Evolutionary conservation across 2,888 invertebrate species (phyloP), one percentile per base, ranked within the genome.

Genomic region (Polylopha cassiicola): DNA sequence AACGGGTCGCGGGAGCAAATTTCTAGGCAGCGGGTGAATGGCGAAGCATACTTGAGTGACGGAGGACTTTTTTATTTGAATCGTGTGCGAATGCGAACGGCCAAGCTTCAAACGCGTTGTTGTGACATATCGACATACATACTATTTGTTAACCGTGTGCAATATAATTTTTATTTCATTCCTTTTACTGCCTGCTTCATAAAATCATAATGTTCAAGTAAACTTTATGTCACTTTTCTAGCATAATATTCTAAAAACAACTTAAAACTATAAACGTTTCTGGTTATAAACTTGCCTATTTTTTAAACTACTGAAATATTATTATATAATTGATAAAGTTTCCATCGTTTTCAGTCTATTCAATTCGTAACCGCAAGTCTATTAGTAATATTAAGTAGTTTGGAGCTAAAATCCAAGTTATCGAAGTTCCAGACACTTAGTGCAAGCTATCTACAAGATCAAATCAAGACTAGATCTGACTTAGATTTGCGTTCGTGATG

Each of bases 1-100:
- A 51, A 51, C 58, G 63, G 64, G 52, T 58, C 53, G 61, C 54
- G 55, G 44, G 68, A 67, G 66, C 61, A 74, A 75, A 80, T 80
- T 79, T 77, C 77, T 74, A 72, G 76, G 74, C 76, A 72, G 71
- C 75, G 70, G 73, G 74, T 76, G 78, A 79, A 82, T 78, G 73
- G 79, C 75, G 78, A 69, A 78, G 85, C 84, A 84, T 85, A 84
- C 80, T 85, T 84, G 84, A 84, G 80, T 82, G 84, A 82, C 77
- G 72, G 77, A 67, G 79, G 76, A 77, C 82, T 85, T 84, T 82
- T 84, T 84, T 85, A 85, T 85, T 85, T 84, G 84, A 85, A 80
- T 81, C 85, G 85, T 85, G 85, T 79, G 67, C 67, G 79, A 84
- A 85, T 85, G 85, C 74, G 75, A 63, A 58, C 65, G 68, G 61